phyloP scores from a whole-genome alignment of 2,113 vertebrate genomes.

The Ptychochromis oligacanthus region DNA sequence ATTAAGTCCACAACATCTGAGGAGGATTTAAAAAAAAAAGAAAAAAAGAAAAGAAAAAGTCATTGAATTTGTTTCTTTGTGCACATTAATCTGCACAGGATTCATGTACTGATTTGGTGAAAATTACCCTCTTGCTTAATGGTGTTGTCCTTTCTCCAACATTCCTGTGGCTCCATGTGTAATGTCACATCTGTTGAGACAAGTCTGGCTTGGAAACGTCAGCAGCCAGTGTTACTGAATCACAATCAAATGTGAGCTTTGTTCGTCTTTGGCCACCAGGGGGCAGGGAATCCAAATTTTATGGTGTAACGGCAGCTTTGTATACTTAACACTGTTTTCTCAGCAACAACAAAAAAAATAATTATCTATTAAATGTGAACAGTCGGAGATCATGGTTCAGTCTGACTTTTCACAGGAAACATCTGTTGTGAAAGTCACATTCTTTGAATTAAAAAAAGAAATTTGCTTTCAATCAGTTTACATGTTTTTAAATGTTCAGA shows the following conservation, averaged over 20 bases:
- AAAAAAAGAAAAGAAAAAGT: too few relatives aligned
- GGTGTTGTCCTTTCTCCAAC: slow-evolving; percentile 52
- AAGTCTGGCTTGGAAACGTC: slow-evolving; percentile 44
- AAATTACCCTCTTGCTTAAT: slow-evolving; percentile 23
- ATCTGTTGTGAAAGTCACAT: neutral
- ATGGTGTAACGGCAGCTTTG: slow-evolving; percentile 15
- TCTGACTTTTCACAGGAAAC: neutral
- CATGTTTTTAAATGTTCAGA: neutral
- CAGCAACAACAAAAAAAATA: neutral
- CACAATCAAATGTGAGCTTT: neutral
- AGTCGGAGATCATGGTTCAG: neutral
- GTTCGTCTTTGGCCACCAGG: slow-evolving; percentile 44
- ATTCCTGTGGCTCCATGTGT: slow-evolving; percentile 65
- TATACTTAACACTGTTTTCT: neutral
- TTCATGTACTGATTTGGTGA: slow-evolving; percentile 5
- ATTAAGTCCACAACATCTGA: neutral
- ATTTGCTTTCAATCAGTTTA: neutral
- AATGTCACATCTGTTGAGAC: slow-evolving; percentile 58
- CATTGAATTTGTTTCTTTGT: slow-evolving; percentile 1
- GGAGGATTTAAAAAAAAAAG: neutral
- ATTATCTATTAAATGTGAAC: slow-evolving; percentile 39
- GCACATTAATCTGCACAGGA: neutral
- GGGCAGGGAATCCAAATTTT: neutral
- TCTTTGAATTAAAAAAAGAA: neutral
- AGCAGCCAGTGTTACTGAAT: slow-evolving; percentile 38